Conservation (phyloP, 64 coral and sea anemone genomes). For the Exaiptasia diaphana region DNA sequence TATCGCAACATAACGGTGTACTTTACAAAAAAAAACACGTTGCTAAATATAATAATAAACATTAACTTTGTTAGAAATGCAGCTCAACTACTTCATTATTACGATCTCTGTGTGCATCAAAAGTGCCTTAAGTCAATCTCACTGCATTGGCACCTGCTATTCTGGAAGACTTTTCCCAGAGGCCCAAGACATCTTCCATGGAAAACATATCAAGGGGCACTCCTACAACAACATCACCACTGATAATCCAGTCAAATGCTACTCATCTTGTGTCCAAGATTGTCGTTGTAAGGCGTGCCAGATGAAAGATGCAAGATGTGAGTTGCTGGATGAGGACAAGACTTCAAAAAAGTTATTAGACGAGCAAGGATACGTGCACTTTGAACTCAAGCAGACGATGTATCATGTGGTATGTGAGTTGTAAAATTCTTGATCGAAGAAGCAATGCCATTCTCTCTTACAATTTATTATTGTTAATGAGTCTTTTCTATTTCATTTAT, state of each 20-base stretch:
- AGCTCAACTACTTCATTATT: no score
- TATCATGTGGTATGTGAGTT: not conserved
- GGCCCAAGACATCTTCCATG: not conserved
- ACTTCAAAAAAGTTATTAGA: not conserved
- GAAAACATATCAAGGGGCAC: not conserved
- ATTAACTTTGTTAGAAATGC: no score
- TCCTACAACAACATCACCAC: constrained; percentile 20
- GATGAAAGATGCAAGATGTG: constrained; percentile 1
- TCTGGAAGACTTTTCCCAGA: not conserved
- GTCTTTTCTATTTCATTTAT: no score
- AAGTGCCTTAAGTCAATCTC: no score
- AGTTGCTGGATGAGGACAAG: constrained; percentile 30
- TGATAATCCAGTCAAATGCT: not conserved
- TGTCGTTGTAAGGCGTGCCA: constrained; percentile 21
- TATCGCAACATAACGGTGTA: no score
- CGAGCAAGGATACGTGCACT: not conserved
- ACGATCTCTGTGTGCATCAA: no score
- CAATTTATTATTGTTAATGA: no score
- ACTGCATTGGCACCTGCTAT: constrained; percentile 25
- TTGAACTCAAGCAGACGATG: not conserved
- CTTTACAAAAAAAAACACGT: no score
- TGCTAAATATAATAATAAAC: no score
- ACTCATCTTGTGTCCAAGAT: constrained; percentile 5
- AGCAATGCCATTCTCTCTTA: no score
- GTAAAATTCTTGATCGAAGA: no score